Percentiles rank a stretch among this genome's conserved stretches.
phyloP scores from a whole-genome alignment of 2,797 vertebrate species.

The Sibirionetta formosa region DNA sequence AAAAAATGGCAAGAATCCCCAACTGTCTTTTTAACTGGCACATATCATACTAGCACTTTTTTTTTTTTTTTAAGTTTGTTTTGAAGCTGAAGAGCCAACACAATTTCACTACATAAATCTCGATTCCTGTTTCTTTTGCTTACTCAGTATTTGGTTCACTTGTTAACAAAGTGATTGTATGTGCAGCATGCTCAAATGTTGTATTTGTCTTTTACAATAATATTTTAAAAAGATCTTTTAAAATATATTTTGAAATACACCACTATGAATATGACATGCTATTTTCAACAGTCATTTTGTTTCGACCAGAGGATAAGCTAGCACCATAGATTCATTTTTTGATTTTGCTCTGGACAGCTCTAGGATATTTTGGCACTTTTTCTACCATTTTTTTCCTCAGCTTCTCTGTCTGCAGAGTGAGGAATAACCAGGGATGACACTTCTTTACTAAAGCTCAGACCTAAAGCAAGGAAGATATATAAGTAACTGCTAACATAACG shows the following conservation, averaged over 20 bases:
- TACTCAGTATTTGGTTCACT: not conserved
- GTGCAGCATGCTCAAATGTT: not conserved
- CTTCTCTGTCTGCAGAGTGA: not conserved
- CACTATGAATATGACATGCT: slow-evolving; percentile 18
- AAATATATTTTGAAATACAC: not conserved
- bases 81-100: not conserved
- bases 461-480: slow-evolving; percentile 7
- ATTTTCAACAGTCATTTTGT: not conserved
- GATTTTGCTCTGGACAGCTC: slow-evolving; percentile 33
- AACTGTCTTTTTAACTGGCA: not conserved
- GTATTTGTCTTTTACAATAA: not conserved
- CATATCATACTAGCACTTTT: not conserved
- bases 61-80: too few species aligned
- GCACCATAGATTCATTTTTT: slow-evolving; percentile 19
- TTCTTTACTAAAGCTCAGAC: slow-evolving; percentile 23
- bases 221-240: not conserved
- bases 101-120: rapidly evolving
- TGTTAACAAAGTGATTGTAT: not conserved
- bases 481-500: not conserved
- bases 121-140: not conserved
- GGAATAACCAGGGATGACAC: slow-evolving; percentile 6
- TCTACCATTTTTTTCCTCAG: not conserved
- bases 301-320: not conserved
- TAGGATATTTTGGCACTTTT: slow-evolving; percentile 1
- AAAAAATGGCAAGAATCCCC: not conserved